Evolutionary conservation across 92 coral and sea anemone genomes (phyloP).

Genomic region (Blastomussa wellsi): DNA sequence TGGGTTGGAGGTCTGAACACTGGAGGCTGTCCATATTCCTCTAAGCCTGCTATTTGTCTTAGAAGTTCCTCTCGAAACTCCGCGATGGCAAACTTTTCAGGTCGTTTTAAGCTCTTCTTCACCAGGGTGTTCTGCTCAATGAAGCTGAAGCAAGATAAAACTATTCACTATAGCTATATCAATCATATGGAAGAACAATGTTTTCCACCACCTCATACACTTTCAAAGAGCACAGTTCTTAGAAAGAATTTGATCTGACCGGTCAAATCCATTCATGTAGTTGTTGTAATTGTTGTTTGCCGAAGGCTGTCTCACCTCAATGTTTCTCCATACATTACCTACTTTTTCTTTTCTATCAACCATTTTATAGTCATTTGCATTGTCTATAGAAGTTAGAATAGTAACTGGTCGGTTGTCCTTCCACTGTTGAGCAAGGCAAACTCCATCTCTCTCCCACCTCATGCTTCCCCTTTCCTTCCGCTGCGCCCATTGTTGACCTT

Average conservation of each 20-base stretch:
- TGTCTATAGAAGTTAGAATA: constrained; percentile 43
- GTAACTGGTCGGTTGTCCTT: constrained; percentile 64
- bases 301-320: constrained; percentile 46
- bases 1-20: constrained; percentile 14
- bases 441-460: constrained; percentile 56
- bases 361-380: constrained; percentile 35
- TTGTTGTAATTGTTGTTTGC: constrained; percentile 49
- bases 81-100: constrained; percentile 27
- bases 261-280: constrained; percentile 53
- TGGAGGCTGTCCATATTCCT: constrained; percentile 34
- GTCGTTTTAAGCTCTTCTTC: constrained; percentile 22
- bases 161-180: constrained; percentile 56
- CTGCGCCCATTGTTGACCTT: constrained; percentile 44
- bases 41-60: constrained; percentile 37
- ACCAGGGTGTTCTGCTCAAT: constrained; percentile 31
- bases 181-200: constrained; percentile 61
- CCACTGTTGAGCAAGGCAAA: constrained; percentile 57
- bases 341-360: constrained; percentile 45
- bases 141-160: constrained; percentile 44
- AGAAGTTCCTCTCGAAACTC: constrained; percentile 46
- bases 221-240: constrained; percentile 31
- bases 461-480: constrained; percentile 44
- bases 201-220: constrained; percentile 71
- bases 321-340: constrained; percentile 16
- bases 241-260: constrained; percentile 52